Conservation (phyloP, 2,113 vertebrate genomes). For the Gymnorhina tibicen region DNA sequence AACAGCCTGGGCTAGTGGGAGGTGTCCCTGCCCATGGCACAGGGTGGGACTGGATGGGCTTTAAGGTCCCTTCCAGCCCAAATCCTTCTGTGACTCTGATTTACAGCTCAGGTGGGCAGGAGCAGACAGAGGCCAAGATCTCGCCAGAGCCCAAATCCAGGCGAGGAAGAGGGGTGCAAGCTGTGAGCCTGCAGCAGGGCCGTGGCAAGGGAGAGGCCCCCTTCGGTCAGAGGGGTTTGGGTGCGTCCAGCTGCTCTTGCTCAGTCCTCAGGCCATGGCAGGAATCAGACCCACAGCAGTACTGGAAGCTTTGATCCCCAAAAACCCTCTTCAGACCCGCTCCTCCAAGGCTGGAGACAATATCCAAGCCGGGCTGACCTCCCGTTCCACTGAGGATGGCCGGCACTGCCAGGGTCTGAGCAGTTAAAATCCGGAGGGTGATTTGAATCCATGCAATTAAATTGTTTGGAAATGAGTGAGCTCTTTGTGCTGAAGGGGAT, state of each 20-base stretch:
- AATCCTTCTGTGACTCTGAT: background rate
- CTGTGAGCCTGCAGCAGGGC: background rate
- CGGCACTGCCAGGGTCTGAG: rapidly evolving
- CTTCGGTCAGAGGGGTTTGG: background rate
- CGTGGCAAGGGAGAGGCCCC: background rate
- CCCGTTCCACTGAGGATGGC: background rate
- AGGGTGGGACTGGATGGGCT: background rate
- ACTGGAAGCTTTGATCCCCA: background rate
- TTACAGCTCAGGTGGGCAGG: background rate
- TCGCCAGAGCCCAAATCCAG: background rate
- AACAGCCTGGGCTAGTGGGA: rapidly evolving
- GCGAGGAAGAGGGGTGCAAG: background rate
- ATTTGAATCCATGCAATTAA: background rate
- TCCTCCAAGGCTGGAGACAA: background rate
- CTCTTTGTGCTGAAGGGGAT: background rate
- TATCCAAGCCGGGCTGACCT: background rate
- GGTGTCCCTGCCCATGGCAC: background rate
- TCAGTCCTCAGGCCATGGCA: background rate
- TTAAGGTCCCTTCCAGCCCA: background rate
- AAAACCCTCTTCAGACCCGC: rapidly evolving
- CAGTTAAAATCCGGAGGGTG: background rate
- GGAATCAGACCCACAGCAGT: background rate
- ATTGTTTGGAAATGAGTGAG: background rate
- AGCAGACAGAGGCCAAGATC: background rate
- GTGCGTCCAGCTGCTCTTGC: background rate